Evolutionary conservation across 2,113 vertebrate species (phyloP).

Genomic region (Neodon shergylaensis): DNA sequence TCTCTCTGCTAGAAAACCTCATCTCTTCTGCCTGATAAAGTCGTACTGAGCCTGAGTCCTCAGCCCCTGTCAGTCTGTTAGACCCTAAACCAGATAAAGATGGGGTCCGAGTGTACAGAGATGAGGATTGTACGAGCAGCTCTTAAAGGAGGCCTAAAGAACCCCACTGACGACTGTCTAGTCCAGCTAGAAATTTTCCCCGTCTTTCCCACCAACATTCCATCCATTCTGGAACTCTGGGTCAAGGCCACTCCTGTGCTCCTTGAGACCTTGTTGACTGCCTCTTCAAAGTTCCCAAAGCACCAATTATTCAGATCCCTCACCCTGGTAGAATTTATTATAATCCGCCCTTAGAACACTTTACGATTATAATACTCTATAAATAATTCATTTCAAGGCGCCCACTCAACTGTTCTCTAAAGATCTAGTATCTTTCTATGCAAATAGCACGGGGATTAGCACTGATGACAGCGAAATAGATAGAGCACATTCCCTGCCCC

Average conservation of each 20-base stretch:
- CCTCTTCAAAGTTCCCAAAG: constrained; percentile 17
- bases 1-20: neutral
- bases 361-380: neutral
- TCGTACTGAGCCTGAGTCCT: neutral
- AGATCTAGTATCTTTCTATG: constrained; percentile 5
- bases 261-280: neutral
- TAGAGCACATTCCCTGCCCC: neutral
- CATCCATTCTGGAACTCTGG: neutral
- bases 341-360: neutral
- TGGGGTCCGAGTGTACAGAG: neutral
- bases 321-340: neutral
- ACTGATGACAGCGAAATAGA: constrained; percentile 4
- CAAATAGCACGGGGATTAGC: neutral
- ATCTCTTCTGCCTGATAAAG: neutral
- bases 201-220: neutral
- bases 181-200: neutral
- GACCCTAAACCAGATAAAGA: neutral
- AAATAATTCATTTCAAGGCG: constrained; percentile 1
- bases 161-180: neutral
- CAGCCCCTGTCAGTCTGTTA: neutral
- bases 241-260: neutral
- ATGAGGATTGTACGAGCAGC: neutral
- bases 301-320: neutral
- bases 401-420: neutral
- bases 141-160: neutral